Evolutionary conservation across 2,113 vertebrate genomes (phyloP).

Genomic region (Argyrosomus japonicus): DNA sequence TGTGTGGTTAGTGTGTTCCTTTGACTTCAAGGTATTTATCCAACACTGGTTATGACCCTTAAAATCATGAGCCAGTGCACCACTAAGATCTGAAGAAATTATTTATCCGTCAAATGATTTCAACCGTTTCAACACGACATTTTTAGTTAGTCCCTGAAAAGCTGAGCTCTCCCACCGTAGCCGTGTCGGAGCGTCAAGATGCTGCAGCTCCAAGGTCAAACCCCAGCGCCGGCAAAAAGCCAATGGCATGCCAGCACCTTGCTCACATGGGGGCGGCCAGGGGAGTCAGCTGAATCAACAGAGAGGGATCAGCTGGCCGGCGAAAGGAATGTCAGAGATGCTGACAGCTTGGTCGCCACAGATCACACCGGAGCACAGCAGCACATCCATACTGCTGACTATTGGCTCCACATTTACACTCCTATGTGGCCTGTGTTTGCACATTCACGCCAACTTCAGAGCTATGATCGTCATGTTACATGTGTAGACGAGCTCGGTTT

Average conservation of each 20-base stretch:
- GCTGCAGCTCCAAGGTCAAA: constrained; percentile 78
- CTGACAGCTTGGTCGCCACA: constrained; percentile 58
- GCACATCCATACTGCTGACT: constrained; percentile 43
- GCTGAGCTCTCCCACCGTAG: constrained; percentile 14
- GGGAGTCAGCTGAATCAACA: constrained; percentile 82
- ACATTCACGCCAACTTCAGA: constrained; percentile 55
- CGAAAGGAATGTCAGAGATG: constrained; percentile 67
- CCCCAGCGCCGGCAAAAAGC: constrained; percentile 39
- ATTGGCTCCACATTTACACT: constrained; percentile 72
- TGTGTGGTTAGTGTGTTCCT: no score
- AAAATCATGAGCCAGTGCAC: background rate
- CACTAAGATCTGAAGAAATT: background rate
- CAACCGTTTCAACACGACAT: background rate
- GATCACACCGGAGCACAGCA: constrained; percentile 44
- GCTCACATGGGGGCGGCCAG: constrained; percentile 57
- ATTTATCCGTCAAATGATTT: background rate
- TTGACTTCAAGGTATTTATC: no score
- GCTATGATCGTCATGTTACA: constrained; percentile 11
- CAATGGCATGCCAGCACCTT: constrained; percentile 63
- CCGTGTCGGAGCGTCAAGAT: constrained; percentile 61
- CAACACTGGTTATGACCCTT: no score
- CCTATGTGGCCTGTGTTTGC: constrained; percentile 51
- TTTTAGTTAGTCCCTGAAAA: constrained; percentile 44
- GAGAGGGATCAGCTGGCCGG: constrained; percentile 73
- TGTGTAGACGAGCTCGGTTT: constrained; percentile 1